Conservation (phyloP, 2,797 vertebrate genomes). For the Tokudaia tokunoshimensis region DNA sequence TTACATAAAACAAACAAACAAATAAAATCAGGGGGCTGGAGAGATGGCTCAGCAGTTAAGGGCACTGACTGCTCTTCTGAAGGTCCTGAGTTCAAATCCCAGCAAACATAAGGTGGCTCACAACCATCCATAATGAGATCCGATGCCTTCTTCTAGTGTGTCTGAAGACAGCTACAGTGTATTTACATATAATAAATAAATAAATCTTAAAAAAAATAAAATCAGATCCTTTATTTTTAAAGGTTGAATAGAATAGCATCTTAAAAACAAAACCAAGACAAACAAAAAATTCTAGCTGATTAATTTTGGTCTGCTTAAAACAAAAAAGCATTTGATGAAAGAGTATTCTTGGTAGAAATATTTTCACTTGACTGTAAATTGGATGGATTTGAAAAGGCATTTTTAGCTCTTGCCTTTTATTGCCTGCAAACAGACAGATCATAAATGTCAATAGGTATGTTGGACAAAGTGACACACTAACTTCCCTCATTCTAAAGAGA, state of each 20-base stretch:
- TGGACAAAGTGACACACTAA: neutral
- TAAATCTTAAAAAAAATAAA: neutral
- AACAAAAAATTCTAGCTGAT: slow-evolving; percentile 61
- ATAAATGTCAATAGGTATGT: neutral
- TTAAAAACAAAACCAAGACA: slow-evolving; percentile 42
- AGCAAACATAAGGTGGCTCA: no score
- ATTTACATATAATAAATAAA: neutral
- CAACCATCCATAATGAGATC: no score
- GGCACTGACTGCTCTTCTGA: no score
- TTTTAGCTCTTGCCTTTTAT: slow-evolving; percentile 40
- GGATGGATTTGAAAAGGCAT: slow-evolving; percentile 67
- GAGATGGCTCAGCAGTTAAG: no score
- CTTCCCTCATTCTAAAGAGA: neutral
- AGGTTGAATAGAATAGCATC: slow-evolving; percentile 70
- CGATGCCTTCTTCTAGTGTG: no score
- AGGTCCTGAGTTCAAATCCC: no score
- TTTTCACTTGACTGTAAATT: slow-evolving; percentile 72
- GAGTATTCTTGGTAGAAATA: slow-evolving; percentile 76
- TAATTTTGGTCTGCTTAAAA: slow-evolving; percentile 67
- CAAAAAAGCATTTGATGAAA: slow-evolving; percentile 48
- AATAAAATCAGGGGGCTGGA: neutral
- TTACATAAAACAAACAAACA: neutral
- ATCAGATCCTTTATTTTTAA: slow-evolving; percentile 53
- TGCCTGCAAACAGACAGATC: neutral
- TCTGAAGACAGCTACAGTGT: no score